Base-by-base conservation (phyloP, 1,140 invertebrate species). In the Gonioctena quinquepunctata region DNA sequence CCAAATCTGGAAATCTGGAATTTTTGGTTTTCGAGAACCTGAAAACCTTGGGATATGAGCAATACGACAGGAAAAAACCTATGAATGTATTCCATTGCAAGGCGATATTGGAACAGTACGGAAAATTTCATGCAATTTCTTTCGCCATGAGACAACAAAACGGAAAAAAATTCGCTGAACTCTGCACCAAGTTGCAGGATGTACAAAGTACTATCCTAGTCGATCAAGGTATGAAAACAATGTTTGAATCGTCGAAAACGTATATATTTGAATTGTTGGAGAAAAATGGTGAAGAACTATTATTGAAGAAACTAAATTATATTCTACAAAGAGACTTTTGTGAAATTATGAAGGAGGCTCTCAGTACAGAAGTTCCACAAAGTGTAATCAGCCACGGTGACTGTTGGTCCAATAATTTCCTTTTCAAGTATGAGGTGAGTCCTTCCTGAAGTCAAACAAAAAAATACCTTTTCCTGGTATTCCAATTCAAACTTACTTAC, bases 1-100 rank as follows among this genome's bases (percentile, higher is more conserved):
- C 27, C 2, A 70, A 26, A 5, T 80, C 84, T 60, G 76, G 82
- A 27, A 72, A 77, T 2, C 71, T 86, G 60, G 84, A 87, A 78
- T 77, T 84, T 21, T 81, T 88, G 7, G 75, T 88, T 26, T 76
- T 89, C 64, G 84, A 88, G 76, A 88, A 90, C 78, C 72, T 90
- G 11, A 76, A 79, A 54, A 42, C 69, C 1, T 28, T 69, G 7
- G 83, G 84, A 0, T 89, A 82, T 70, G 48, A 57, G 3, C 78
- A 89, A 70, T 76, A 82, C 28, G 80, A 88, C 72, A 81, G 86
- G 33, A 79, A 83, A 5, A 69, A 76, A 5, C 75, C 83, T 2
- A 68, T 89, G 2, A 78, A 83, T 13, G 63, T 81, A 7, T 79
- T 84, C 0, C 84, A 87, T 70, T 76, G 85, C 6, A 78, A 71